These are phyloP conservation scores for Polydrusus tereticollis DNA, from an alignment of 2,888 invertebrate species.

Conservation along the genomic window DNA sequence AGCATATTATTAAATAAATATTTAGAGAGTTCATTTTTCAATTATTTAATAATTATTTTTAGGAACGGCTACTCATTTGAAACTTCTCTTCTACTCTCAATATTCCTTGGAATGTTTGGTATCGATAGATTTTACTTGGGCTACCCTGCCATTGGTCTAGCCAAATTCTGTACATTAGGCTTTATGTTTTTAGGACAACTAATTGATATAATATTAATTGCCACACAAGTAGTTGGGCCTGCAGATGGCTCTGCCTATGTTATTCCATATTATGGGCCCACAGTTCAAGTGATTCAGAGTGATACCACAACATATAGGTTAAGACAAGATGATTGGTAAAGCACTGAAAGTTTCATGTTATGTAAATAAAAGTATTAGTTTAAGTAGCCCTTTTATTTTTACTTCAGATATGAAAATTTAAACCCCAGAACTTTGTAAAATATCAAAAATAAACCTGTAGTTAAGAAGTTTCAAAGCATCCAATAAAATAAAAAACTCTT, in stretches of 20 bases:
- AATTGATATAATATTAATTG: constrained; percentile 94
- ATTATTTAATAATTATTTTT: constrained; percentile 57
- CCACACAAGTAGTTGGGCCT: constrained; percentile 94
- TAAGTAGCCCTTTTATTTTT: too few species aligned
- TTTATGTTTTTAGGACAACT: constrained; percentile 97
- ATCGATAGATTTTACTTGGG: constrained; percentile 98
- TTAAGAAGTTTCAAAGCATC: too few species aligned
- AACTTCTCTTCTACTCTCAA: constrained; percentile 90
- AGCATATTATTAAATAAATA: background rate
- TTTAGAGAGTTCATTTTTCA: too few species aligned
- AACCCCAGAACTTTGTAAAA: too few species aligned
- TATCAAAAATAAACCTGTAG: too few species aligned
- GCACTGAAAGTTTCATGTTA: background rate
- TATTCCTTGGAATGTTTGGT: constrained; percentile 98
- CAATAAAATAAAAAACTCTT: too few species aligned
- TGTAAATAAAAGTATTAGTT: constrained; percentile 4
- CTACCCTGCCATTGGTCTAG: constrained; percentile 94
- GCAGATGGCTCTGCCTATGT: constrained; percentile 96
- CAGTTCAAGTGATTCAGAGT: constrained; percentile 82
- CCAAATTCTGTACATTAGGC: constrained; percentile 95
- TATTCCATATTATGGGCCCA: constrained; percentile 93
- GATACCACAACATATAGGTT: constrained; percentile 88
- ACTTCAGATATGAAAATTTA: too few species aligned
- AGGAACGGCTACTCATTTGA: constrained; percentile 96
- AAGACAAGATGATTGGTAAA: constrained; percentile 82